Evolutionary conservation across 2,888 invertebrate species (phyloP).

Genomic region (Noctua pronuba): DNA sequence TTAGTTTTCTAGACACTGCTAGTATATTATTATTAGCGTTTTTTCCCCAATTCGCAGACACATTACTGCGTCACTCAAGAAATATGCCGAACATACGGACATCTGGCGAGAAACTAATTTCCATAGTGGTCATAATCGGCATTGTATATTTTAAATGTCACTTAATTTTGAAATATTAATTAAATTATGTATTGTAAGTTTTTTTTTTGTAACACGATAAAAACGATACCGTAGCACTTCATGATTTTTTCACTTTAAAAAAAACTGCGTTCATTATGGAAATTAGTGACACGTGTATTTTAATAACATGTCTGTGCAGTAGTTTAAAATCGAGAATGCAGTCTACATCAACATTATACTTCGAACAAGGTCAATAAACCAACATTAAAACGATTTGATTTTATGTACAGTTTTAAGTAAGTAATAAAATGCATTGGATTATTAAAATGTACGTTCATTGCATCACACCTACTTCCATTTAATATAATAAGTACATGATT

Average conservation of each 20-base stretch:
- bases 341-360: neutral
- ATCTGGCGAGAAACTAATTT: conserved; percentile 30
- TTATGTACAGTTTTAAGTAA: conserved; percentile 17
- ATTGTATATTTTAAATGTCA: conserved; percentile 22
- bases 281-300: conserved; percentile 13
- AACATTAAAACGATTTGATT: conserved; percentile 41
- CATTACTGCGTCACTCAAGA: conserved; percentile 2
- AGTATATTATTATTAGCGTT: neutral
- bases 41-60: neutral
- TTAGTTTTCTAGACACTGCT: neutral
- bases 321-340: neutral
- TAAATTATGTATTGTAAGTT: neutral
- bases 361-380: conserved; percentile 48
- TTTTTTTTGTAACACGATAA: neutral
- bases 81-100: conserved; percentile 19
- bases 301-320: neutral
- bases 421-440: conserved; percentile 31
- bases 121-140: conserved; percentile 26
- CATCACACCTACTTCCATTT: conserved; percentile 2
- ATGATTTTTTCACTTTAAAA: neutral
- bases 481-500: conserved; percentile 51
- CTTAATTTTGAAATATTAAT: neutral
- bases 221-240: neutral
- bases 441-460: conserved; percentile 17
- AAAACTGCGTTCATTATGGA: neutral